A percentile compares a stretch with the other conserved stretches of the same genome.
These are phyloP conservation scores for Dufourea novaeangliae DNA, from an alignment of 1,140 invertebrate genomes.

Conservation along the genomic window DNA sequence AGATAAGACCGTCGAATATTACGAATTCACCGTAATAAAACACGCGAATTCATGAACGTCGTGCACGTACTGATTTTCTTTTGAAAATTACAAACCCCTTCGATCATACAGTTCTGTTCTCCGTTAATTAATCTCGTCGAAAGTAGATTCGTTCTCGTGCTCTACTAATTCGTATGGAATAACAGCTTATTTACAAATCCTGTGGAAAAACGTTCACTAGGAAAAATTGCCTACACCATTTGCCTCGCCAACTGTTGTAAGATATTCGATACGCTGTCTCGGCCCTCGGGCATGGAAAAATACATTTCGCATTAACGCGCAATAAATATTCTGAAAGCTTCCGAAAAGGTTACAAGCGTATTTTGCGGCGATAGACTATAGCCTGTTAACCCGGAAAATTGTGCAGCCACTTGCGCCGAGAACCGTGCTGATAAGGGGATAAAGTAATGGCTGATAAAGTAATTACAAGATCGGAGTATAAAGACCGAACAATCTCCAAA, in stretches of 20 bases:
- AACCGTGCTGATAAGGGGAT: constrained; percentile 7
- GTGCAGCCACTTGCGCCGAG: constrained; percentile 30
- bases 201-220: too few species aligned
- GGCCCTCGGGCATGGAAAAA: not conserved
- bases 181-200: too few species aligned
- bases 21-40: constrained; percentile 5
- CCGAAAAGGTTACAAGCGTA: not conserved
- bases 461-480: constrained; percentile 45
- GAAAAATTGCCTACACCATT: too few species aligned
- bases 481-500: constrained; percentile 20
- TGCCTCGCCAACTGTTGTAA: not conserved
- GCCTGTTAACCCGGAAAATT: constrained; percentile 26
- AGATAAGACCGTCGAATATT: not conserved
- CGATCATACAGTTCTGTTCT: not conserved
- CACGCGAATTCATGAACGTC: not conserved
- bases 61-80: not conserved
- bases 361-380: constrained; percentile 11
- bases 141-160: not conserved
- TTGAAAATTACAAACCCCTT: not conserved
- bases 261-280: not conserved
- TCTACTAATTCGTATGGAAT: too few species aligned
- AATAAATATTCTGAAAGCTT: constrained; percentile 17
- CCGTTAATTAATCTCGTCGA: not conserved
- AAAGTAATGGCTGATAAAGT: too few species aligned
- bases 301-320: not conserved